Evolutionary conservation across 1,140 invertebrate genomes (phyloP), one percentile per base, ranked within the genome.

Genomic region (Dendrolimus punctatus): DNA sequence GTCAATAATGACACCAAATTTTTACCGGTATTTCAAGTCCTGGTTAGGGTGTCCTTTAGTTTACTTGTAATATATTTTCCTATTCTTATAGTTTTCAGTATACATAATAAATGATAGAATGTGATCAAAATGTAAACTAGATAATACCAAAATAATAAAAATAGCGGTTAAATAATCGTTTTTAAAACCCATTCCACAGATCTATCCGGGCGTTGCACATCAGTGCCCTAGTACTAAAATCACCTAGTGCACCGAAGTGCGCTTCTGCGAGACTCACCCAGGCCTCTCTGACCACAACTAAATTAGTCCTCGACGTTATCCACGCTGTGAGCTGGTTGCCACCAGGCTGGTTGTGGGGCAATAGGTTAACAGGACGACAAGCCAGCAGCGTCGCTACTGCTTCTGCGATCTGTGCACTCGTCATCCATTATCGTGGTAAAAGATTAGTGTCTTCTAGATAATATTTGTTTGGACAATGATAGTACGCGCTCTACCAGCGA

Each of bases 321-420:
- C 81, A 85, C 51, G 62, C 72, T 0, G 81, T 80, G 6, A 80
- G 71, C 66, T 85, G 77, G 79, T 52, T 85, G 36, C 81, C 81
- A 0, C 53, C 40, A 0, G 80, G 80, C 48, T 84, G 76, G 73
- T 52, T 82, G 51, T 84, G 80, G 80, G 80, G 80, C n/a, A 63
- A 69, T 8, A 48, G 62, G 5, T 55, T 70, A 5, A 62, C 57
- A 1, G 51, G 61, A 5, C 66, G 68, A 8, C 49, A 60, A n/a
- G 68, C 68, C 0, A 71, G 73, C n/a, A 58, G 51, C 0, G 40
- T 77, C 0, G 80, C 77, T 6, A 80, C 74, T 0, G 58, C 60
- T 0, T 73, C 79, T 0, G 81, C 73, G 37, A 58, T 78, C 3
- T 42, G 80, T 2, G 72, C 66, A 0, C 57, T 85, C 4, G 58